Conservation (phyloP, 2,113 vertebrate genomes). For the Malurus elegans region DNA sequence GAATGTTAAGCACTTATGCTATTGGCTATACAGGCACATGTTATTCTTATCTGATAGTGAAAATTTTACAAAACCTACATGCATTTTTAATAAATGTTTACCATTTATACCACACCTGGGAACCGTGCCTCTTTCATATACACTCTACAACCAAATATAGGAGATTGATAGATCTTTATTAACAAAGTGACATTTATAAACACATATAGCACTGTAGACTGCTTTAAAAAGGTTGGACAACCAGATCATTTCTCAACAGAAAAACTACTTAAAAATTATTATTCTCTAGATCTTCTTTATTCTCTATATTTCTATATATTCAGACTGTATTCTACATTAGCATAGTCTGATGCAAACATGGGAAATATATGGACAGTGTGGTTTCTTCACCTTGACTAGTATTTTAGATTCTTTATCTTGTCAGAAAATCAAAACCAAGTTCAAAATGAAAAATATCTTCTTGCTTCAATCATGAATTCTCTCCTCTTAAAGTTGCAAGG, state of each 20-base stretch:
- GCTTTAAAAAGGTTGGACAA: not conserved
- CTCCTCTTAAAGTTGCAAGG: not conserved
- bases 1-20: too few species aligned
- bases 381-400: not conserved
- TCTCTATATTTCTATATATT: not conserved
- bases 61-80: too few species aligned
- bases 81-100: too few species aligned
- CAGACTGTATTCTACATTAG: not conserved
- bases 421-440: not conserved
- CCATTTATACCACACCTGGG: too few species aligned
- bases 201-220: not conserved
- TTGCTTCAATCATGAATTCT: not conserved
- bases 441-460: not conserved
- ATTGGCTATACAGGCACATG: too few species aligned
- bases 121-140: too few species aligned
- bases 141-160: not conserved
- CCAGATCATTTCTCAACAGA: not conserved
- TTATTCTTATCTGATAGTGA: too few species aligned
- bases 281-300: not conserved
- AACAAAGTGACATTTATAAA: not conserved
- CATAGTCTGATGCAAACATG: not conserved
- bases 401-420: not conserved
- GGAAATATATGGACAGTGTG: not conserved
- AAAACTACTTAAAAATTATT: not conserved
- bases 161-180: not conserved